Evolutionary conservation across 2,113 vertebrate species (phyloP), one percentile per base, ranked within the genome.

Genomic region (Scomber colias): DNA sequence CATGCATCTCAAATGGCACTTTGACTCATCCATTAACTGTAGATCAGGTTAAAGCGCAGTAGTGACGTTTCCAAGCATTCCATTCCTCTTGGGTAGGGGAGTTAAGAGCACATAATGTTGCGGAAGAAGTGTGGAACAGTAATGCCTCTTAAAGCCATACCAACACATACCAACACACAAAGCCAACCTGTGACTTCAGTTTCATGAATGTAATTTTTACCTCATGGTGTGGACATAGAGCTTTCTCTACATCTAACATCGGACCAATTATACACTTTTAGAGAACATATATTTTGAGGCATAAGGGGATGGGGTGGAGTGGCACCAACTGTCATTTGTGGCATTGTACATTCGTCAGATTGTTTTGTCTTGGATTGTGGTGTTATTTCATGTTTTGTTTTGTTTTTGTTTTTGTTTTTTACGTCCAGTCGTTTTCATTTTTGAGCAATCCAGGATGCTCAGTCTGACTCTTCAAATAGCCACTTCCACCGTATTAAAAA

Each of bases 141-240:
- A 71, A 79, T 81, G 88, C 84, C 88, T 93, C 83, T 81, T 81
- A 70, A 94, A 93, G 93, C 93, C 93, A 94, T 94, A 93, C 81
- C 87, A 84, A 91, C 89, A n/a, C 59, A 53, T 35, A 46, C 35
- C 35, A 40, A 40, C 35, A 90, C 83, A 93, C 83, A 86, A 88
- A 82, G 86, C 86, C 87, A 86, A 88, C 82, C 90, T 89, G 89
- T 88, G 89, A 93, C 89, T 93, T 93, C 77, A 84, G 90, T 90
- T 90, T 90, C 85, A 91, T 92, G 89, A 90, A 94, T 94, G 93
- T 93, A 92, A 83, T 87, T 91, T 83, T 93, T 93, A 94, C 93
- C 93, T 95, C 92, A 93, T 84, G 91, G 83, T 92, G 91, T 93
- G 90, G 88, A 88, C 85, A 82, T 71, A 61, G 81, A 79, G 79